phyloP scores from a whole-genome alignment of 2,113 vertebrate genomes.

The Cyphomyrus plagiostoma region DNA sequence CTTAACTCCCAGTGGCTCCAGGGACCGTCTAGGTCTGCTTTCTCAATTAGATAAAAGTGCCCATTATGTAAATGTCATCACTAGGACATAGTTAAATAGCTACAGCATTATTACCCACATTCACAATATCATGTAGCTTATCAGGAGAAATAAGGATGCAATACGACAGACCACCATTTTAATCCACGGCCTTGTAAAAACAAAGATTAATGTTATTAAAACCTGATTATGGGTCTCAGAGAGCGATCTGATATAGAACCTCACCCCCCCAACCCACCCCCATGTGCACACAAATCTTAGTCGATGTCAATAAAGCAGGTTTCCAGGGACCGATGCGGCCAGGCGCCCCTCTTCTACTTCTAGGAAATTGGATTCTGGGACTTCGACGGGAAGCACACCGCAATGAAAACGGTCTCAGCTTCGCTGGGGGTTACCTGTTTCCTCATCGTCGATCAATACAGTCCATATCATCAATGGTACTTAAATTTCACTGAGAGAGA shows the following conservation, averaged over 20 bases:
- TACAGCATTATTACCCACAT: not conserved
- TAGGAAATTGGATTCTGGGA: not conserved
- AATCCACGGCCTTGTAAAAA: not conserved
- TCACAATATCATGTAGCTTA: not conserved
- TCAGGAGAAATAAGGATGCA: not conserved
- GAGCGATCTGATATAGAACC: not conserved
- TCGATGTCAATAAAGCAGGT: not conserved
- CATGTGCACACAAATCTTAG: not conserved
- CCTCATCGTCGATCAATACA: not conserved
- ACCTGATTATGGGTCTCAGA: not conserved
- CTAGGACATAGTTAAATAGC: not conserved
- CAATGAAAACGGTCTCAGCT: not conserved
- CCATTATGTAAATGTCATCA: not conserved
- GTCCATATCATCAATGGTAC: not conserved
- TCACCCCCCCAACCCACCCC: too few relatives aligned
- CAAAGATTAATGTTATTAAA: slow-evolving; percentile 1
- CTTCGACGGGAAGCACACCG: not conserved
- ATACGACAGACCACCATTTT: not conserved
- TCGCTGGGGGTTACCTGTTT: not conserved
- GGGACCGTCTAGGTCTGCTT: not conserved
- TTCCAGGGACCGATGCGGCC: not conserved
- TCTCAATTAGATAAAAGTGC: not conserved
- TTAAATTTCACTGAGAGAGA: not conserved
- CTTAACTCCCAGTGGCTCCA: not conserved
- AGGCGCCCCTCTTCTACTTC: not conserved